Evolutionary conservation across 1,140 invertebrate species (phyloP).

Genomic region (Drosophila mauritiana): DNA sequence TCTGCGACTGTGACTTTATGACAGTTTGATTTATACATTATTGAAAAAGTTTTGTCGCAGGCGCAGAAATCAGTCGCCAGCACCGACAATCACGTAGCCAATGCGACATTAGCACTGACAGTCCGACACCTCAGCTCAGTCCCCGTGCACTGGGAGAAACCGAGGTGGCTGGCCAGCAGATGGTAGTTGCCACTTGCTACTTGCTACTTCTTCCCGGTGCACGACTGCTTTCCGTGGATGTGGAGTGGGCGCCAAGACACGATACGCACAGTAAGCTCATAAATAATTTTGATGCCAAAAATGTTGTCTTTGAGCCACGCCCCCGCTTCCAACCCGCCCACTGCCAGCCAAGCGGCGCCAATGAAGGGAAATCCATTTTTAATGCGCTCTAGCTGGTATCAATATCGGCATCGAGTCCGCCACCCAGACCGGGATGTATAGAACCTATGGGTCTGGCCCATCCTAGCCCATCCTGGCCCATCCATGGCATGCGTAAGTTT

Average conservation of each 20-base stretch:
- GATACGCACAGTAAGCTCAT: conserved; percentile 60
- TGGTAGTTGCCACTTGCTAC: too few relatives aligned
- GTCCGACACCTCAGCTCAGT: conserved; percentile 18
- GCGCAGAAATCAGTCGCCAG: conserved; percentile 62
- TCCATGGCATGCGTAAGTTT: conserved; percentile 32
- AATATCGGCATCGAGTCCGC: conserved; percentile 13
- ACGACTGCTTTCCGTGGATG: conserved; percentile 3
- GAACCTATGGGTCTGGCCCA: too few relatives aligned
- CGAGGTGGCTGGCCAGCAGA: too few relatives aligned
- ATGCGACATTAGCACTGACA: conserved; percentile 17
- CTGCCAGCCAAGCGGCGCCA: conserved; percentile 11
- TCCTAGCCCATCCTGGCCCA: too few relatives aligned
- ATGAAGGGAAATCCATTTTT: conserved; percentile 75
- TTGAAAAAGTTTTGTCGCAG: conserved; percentile 78
- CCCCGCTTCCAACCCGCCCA: background rate
- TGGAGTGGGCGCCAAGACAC: conserved; percentile 18
- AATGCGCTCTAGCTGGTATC: conserved; percentile 44
- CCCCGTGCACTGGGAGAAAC: background rate
- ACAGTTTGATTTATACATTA: conserved; percentile 84
- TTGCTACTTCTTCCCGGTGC: background rate
- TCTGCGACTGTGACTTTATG: conserved; percentile 74
- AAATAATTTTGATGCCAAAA: conserved; percentile 70
- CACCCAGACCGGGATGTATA: background rate
- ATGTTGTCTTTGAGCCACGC: conserved; percentile 39
- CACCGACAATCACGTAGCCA: conserved; percentile 63